Evolutionary conservation across 2,797 vertebrate species (phyloP).

Genomic region (Macropodus opercularis): DNA sequence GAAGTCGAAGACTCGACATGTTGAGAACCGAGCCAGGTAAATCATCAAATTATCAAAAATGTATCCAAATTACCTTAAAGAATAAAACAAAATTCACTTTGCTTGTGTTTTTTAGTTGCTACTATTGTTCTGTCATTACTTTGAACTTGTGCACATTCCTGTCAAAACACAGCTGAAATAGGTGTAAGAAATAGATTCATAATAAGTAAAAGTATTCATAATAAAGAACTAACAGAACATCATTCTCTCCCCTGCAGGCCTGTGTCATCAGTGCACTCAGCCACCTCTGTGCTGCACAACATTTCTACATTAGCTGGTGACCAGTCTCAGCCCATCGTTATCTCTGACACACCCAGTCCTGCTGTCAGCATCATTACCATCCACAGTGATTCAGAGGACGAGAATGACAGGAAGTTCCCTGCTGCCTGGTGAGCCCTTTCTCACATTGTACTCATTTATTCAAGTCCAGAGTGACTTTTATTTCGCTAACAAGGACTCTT

Average conservation of each 20-base stretch:
- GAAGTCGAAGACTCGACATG: constrained; percentile 87
- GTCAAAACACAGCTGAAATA: too few species aligned
- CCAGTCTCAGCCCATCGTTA: constrained; percentile 92
- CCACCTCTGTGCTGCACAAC: constrained; percentile 84
- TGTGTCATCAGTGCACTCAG: constrained; percentile 79
- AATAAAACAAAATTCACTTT: too few species aligned
- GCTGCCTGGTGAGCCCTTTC: constrained; percentile 82
- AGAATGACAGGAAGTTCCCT: constrained; percentile 93
- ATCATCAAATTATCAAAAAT: not conserved
- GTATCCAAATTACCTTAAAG: too few species aligned
- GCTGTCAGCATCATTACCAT: constrained; percentile 98
- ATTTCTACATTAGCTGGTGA: constrained; percentile 82
- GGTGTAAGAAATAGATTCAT: too few species aligned
- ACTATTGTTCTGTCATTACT: too few species aligned
- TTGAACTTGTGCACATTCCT: too few species aligned
- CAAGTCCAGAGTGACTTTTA: not conserved
- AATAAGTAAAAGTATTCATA: too few species aligned
- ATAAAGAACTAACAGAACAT: not conserved
- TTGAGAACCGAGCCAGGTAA: constrained; percentile 84
- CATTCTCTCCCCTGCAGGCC: constrained; percentile 73
- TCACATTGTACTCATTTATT: too few species aligned
- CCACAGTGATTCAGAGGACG: constrained; percentile 97
- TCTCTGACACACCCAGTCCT: constrained; percentile 96
- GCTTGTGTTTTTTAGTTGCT: too few species aligned
- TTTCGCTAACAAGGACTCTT: not conserved